Base-by-base conservation (phyloP, 2,113 vertebrate genomes). In the Melospiza melodia region DNA sequence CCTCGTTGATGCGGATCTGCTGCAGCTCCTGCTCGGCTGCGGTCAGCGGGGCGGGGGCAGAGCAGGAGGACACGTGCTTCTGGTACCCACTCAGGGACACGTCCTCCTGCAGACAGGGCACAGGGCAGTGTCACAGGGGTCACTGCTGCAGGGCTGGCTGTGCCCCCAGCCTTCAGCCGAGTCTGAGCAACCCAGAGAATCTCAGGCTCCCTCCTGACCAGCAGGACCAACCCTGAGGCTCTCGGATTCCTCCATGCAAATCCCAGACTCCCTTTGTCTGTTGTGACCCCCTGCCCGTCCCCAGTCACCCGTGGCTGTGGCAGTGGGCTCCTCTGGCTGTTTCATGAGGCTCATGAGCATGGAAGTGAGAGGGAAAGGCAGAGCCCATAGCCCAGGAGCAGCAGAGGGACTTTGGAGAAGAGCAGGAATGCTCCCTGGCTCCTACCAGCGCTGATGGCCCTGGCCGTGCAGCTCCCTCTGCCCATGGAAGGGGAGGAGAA, bases 1-100 rank as follows among this genome's bases (percentile, higher is more conserved):
- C 99, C 99, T 99, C 99, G 3, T 99, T 99, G 96, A 99, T 98
- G 94, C 98, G 99, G 86, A 99, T 99, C 97, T 98, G 98, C 97
- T 99, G 99, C 15, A 99, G 97, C 93, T 99, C 99, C 97, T 98
- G 98, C 93, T 99, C 99, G 0, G 99, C 99, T 6, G 97, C 97
- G 2, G 99, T 99, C 94, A 99, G 98, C 0, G 99, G 99, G 69
- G 98, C 99, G 0, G 99, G 99, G 10, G 98, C 98, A 0, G 98
- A 98, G 82, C 98, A 98, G 66, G 99, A 99, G 2, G 99, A 98
- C 78, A 99, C 86, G 23, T 99, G 99, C 68, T 99, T 98, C 91
- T 99, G 97, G 97, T 99, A 99, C 4, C 99, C 99, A 3, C 98
- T 98, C 85, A 99, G 98, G 76, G 98, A 99, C 92, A 99, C 96